Evolutionary conservation across 1,140 invertebrate species (phyloP).

Genomic region (Papilio xuthus): DNA sequence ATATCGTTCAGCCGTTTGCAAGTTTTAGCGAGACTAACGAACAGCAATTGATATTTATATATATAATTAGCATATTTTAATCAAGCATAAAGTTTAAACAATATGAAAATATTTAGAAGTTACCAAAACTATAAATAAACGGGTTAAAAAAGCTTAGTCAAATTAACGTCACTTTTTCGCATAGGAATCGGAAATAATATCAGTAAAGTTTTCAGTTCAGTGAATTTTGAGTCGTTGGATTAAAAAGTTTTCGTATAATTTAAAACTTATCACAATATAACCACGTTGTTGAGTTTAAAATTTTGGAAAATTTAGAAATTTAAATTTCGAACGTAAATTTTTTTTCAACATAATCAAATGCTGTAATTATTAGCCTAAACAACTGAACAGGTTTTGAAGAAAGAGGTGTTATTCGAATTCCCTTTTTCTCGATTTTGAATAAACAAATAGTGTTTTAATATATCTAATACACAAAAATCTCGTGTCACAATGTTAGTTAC

Average conservation of each 20-base stretch:
- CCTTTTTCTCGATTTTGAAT: no score
- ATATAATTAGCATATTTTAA: no score
- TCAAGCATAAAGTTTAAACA: not conserved
- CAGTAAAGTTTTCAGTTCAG: slow-evolving; percentile 9
- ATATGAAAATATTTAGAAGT: not conserved
- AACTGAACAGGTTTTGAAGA: no score
- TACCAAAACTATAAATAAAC: not conserved
- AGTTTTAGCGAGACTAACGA: no score
- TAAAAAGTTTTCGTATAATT: slow-evolving; percentile 9
- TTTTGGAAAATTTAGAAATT: not conserved
- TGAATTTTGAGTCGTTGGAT: slow-evolving; percentile 1
- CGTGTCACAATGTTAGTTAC: no score
- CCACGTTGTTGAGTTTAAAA: not conserved
- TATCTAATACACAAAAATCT: no score
- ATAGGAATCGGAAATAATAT: not conserved
- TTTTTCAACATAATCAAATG: not conserved
- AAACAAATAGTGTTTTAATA: no score
- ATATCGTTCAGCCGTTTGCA: no score
- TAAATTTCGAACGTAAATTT: not conserved
- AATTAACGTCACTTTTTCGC: not conserved
- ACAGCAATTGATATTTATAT: no score
- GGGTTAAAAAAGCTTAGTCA: not conserved
- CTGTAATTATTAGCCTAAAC: not conserved
- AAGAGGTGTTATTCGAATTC: no score
- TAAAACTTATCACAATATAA: not conserved